Evolutionary conservation across 2,113 vertebrate species (phyloP), one percentile per base, ranked within the genome.

Genomic region (Crypturellus undulatus): DNA sequence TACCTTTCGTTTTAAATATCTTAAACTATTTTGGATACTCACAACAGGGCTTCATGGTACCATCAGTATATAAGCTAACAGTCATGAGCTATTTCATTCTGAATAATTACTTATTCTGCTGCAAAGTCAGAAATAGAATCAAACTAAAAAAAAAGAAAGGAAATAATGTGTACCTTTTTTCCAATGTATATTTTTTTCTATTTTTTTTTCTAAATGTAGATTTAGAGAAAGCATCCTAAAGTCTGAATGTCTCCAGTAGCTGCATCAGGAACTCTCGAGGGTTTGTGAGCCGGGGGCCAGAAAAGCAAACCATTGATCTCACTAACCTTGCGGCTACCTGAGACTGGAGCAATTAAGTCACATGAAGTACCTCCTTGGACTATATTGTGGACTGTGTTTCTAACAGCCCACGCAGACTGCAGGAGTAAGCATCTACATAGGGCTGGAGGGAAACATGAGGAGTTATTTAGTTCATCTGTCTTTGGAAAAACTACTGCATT

Each of bases 181-280:
- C 7, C 19, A 43, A 43, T 43, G 16, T 47, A 47, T 47, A 38
- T 47, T 47, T 47, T 47, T 47, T 43, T 43, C 43, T 16, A 43
- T 38, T 43, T 43, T 43, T 54, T 54, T 54, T 54, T 28, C 52
- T 26, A 54, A 26, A 63, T 9, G 2, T 59, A 25, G 2, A 14
- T 17, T 65, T 56, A 52, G 40, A 28, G 73, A 79, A 79, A 58
- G 0, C 4, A 70, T 43, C 6, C 6, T 59, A 30, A 85, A 0
- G 0, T 25, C 13, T 56, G 30, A 56, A 24, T 12, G 24, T 25
- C 51, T 52, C 6, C n/a, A 25, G 28, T 2, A 6, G 9, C 6
- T 25, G 25, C 10, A 25, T 52, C 20, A 24, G 14, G 42, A 64
- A 21, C 30, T 49, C 30, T n/a, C 40, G 13, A 25, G 34, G 4